Evolutionary conservation across 2,113 vertebrate species (phyloP).

Genomic region (Acanthisitta chloris): DNA sequence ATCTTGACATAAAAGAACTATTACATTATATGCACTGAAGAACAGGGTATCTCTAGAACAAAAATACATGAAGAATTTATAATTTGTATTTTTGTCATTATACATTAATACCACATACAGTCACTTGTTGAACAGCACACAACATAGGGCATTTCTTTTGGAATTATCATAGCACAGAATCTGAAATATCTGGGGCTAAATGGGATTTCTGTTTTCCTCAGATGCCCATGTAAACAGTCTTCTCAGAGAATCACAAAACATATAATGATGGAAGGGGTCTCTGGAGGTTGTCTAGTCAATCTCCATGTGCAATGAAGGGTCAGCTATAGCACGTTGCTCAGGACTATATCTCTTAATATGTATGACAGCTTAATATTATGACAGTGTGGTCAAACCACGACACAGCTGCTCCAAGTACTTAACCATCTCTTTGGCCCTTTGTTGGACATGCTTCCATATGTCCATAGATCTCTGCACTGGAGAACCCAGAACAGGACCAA

Average conservation of each 20-base stretch:
- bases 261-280: not conserved
- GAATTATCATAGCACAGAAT: not conserved
- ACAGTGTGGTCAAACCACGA: no score
- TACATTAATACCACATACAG: not conserved
- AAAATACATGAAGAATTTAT: not conserved
- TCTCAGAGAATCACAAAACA: not conserved
- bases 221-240: not conserved
- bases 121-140: not conserved
- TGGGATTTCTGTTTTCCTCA: not conserved
- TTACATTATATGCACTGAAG: not conserved
- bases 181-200: not conserved
- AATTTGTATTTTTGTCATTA: not conserved
- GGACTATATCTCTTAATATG: not conserved
- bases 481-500: not conserved
- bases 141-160: not conserved
- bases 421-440: not conserved
- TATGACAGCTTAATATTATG: no score
- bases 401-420: not conserved
- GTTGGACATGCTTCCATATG: fast-evolving
- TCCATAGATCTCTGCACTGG: no score
- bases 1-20: not conserved
- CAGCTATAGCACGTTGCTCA: not conserved
- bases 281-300: not conserved
- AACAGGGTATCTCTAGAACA: not conserved
- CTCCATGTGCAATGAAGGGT: fast-evolving